These are phyloP conservation scores for Stenotaenia linearis DNA, from an alignment of 2,888 invertebrate species.

Conservation along the genomic window DNA sequence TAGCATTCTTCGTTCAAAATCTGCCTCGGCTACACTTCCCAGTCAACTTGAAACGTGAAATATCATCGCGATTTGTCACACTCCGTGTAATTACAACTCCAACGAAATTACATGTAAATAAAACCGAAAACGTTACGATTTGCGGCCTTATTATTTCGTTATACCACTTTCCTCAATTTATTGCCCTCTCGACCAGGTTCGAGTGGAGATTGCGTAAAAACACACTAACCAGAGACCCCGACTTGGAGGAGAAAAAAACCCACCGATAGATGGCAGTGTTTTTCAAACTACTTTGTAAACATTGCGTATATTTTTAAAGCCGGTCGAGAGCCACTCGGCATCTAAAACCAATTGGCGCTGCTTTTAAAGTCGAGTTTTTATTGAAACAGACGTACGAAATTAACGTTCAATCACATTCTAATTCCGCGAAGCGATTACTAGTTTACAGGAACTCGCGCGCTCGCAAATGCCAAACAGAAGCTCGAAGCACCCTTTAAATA, in stretches of 20 bases:
- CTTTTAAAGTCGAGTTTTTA: background rate
- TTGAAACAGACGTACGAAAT: background rate
- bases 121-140: background rate
- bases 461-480: too few relatives aligned
- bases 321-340: background rate
- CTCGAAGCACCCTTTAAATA: too few relatives aligned
- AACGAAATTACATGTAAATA: background rate
- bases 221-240: too few relatives aligned
- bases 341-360: background rate
- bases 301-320: background rate
- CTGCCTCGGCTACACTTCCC: background rate
- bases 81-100: background rate
- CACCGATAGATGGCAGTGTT: background rate
- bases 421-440: too few relatives aligned
- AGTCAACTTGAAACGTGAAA: background rate
- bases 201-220: too few relatives aligned
- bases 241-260: too few relatives aligned
- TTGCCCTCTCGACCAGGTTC: too few relatives aligned
- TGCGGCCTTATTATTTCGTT: background rate
- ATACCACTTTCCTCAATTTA: background rate
- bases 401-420: background rate
- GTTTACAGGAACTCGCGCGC: too few relatives aligned
- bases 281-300: background rate
- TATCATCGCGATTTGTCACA: background rate
- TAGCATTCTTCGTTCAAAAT: background rate